Evolutionary conservation across 2,888 invertebrate genomes (phyloP), one percentile per base, ranked within the genome.

Genomic region (Cephus rjabovi): DNA sequence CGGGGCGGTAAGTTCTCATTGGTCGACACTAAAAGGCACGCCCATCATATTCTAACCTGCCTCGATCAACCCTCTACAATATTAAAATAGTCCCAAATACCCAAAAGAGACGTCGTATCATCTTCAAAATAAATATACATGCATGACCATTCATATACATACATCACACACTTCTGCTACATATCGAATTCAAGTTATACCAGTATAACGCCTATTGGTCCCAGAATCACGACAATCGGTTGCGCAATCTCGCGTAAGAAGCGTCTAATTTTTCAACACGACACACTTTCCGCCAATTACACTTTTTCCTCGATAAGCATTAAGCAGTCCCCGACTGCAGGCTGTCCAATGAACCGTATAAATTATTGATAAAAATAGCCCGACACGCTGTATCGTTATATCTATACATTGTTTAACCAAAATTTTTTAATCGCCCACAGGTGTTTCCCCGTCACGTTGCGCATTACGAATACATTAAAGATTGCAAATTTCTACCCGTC

Each of bases 231-330:
- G 83, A 76, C 82, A 69, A 73, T 74, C 74, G 76, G 85, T 88
- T 88, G 86, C 86, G 84, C 87, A 87, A 88, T 83, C 74, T 83
- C 82, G 76, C 80, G 86, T 82, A 87, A 87, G 84, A 69, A 33
- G 31, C 30, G 15, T 30, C 12, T 2, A 30, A 69, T 12, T 11
- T 69, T 33, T 31, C 30, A 37, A n/a, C 34, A 74, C 79, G 75
- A 81, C 82, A 82, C 75, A 75, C 80, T 82, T 79, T 75, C 56
- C 56, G 56, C 56, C 56, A 56, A 56, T 56, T 23, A 56, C 2
- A 23, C 56, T 56, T 56, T 56, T 56, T 56, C 56, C 56, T 23
- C 56, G 56, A 23, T 56, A 56, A 56, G 0, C 23, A 56, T 2
- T 15, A 56, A 56, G 9, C 56, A 56, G 56, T 56, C 23, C 23